Base-by-base conservation (phyloP, 2,797 vertebrate genomes). In the Antrozous pallidus region DNA sequence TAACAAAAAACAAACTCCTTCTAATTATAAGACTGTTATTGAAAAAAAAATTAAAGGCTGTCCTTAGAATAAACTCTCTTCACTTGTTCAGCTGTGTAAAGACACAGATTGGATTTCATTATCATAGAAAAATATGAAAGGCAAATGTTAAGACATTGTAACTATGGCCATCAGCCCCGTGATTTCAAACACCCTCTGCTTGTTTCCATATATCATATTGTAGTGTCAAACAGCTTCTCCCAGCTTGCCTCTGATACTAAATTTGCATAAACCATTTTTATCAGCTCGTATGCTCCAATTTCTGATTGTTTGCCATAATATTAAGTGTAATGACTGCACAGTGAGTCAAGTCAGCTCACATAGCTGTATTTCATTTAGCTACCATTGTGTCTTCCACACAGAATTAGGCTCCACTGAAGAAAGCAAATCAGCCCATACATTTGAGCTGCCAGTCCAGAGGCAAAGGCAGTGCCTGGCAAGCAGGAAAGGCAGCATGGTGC, bases 401-500 rank as follows among this genome's bases (percentile, higher is more conserved):
- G 79, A 33, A 71, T 17, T 9, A 70, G 70, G 47, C 18, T 88
- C n/a, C 42, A 2, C 74, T 28, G 33, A 90, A 93, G 88, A 90
- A 13, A 96, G 26, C 31, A 79, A 77, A 90, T 80, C 58, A 80
- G 20, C 6, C 20, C 18, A 84, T 54, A 8, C n/a, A 36, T 38
- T 58, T 8, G 5, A 18, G 65, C 58, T 84, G 79, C 93, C 36
- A 78, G 94, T 74, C 70, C 79, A 87, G 77, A 94, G 77, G 58
- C 88, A 97, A 56, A 54, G 70, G 36, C 42, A 24, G 28, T 20
- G 45, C 70, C 73, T 12, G 2, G 13, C 5, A 80, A 92, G 22
- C 2, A 16, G 79, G 1, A 79, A 36, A 96, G 73, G 38, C 51
- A n/a, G 75, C 49, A 83, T 93, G 90, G 67, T 95, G 84, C 69